These are phyloP conservation scores for Philereme transversata DNA, from an alignment of 2,888 invertebrate genomes.

Conservation along the genomic window DNA sequence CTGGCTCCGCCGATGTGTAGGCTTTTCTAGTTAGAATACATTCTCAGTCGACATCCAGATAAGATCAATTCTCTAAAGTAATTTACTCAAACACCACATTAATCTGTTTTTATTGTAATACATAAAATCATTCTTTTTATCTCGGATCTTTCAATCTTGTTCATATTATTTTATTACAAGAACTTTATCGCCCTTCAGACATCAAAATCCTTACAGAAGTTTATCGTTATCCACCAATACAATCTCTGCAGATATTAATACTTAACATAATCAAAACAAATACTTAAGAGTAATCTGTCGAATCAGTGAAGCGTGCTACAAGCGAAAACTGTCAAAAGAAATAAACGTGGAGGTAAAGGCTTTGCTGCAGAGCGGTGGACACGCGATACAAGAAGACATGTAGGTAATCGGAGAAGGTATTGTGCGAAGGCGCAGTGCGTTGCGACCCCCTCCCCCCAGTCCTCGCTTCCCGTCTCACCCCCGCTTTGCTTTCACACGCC, in stretches of 20 bases:
- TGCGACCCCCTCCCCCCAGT: slow-evolving; percentile 54
- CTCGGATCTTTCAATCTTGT: slow-evolving; percentile 6
- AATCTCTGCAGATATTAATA: slow-evolving; percentile 29
- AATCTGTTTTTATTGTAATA: not conserved
- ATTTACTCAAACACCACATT: not conserved
- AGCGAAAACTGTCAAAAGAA: slow-evolving; percentile 74
- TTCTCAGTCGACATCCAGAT: slow-evolving; percentile 13
- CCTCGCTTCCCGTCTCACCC: slow-evolving; percentile 39
- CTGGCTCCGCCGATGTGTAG: slow-evolving; percentile 24
- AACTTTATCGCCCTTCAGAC: slow-evolving; percentile 19
- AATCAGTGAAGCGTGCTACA: slow-evolving; percentile 64
- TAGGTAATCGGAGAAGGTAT: slow-evolving; percentile 79
- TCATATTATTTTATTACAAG: slow-evolving; percentile 11
- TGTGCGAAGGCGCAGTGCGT: slow-evolving; percentile 79
- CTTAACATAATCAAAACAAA: slow-evolving; percentile 38
- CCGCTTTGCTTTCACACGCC: slow-evolving; percentile 75
- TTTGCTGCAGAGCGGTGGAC: slow-evolving; percentile 57
- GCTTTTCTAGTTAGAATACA: slow-evolving; percentile 29
- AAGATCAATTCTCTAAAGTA: not conserved
- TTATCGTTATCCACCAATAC: slow-evolving; percentile 26
- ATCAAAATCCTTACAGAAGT: slow-evolving; percentile 18
- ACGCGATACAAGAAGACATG: slow-evolving; percentile 77
- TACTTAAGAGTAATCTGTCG: slow-evolving; percentile 45
- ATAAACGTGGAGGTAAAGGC: slow-evolving; percentile 63
- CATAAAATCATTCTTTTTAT: not conserved